A percentile compares a stretch with the other conserved stretches of the same genome.
These are phyloP conservation scores for Scomber japonicus DNA, from an alignment of 2,113 vertebrate genomes.

Conservation along the genomic window DNA sequence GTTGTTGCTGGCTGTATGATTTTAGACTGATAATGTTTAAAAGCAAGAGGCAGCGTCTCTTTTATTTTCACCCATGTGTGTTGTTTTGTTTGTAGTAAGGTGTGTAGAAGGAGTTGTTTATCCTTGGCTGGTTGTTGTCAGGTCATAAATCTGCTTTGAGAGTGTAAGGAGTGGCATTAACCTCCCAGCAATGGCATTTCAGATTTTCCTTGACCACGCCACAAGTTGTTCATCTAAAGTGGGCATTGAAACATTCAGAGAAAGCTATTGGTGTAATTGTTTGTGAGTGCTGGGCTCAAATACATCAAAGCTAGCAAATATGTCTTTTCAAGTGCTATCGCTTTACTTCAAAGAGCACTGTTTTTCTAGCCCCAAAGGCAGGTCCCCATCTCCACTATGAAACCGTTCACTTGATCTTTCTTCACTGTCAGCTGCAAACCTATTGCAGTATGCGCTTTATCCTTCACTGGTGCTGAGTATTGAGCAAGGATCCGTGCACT, in stretches of 20 bases:
- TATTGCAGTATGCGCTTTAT: neutral
- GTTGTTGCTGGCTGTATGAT: neutral
- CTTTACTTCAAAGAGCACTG: slow-evolving; percentile 46
- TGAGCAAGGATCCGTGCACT: slow-evolving; percentile 6
- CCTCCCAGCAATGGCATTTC: slow-evolving; percentile 26
- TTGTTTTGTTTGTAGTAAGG: slow-evolving; percentile 14
- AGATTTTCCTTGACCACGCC: slow-evolving; percentile 13
- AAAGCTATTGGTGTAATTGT: slow-evolving; percentile 4
- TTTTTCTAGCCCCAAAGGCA: slow-evolving; percentile 21
- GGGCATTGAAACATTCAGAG: neutral
- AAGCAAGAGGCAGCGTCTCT: neutral
- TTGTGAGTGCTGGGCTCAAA: slow-evolving; percentile 13
- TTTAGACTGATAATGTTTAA: neutral
- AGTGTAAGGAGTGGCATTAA: slow-evolving; percentile 18
- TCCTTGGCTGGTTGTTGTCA: slow-evolving; percentile 11
- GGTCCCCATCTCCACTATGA: slow-evolving; percentile 16
- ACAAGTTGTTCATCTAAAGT: slow-evolving; percentile 9
- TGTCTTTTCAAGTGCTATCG: slow-evolving; percentile 36
- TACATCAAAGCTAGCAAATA: slow-evolving; percentile 45
- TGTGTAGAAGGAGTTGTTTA: slow-evolving; percentile 16
- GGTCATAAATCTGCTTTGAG: slow-evolving; percentile 21
- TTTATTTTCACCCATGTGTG: neutral
- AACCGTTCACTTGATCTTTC: slow-evolving; percentile 15
- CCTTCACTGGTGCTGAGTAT: neutral
- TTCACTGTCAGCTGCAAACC: slow-evolving; percentile 18